These are phyloP conservation scores for Listronotus oregonensis DNA, from an alignment of 1,140 invertebrate genomes.

Conservation along the genomic window DNA sequence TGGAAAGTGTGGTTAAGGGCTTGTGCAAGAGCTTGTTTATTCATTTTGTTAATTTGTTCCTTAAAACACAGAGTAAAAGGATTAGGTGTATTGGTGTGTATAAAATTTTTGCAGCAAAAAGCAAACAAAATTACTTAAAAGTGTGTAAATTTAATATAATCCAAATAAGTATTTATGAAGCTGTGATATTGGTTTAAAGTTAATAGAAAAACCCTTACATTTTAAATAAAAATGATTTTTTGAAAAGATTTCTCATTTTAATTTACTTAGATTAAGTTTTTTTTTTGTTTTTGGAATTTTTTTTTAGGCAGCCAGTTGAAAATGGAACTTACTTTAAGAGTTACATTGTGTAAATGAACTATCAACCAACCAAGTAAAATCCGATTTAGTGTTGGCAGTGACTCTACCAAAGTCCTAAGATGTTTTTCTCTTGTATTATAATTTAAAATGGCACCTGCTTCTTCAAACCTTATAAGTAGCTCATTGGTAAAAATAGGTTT, in stretches of 20 bases:
- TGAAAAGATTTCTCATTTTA: slow-evolving; percentile 1
- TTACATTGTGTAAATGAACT: slow-evolving; percentile 71
- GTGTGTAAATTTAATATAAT: too few relatives aligned
- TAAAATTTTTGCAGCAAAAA: too few relatives aligned
- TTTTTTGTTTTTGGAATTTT: not conserved
- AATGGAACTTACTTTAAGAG: slow-evolving; percentile 63
- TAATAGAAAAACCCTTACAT: too few relatives aligned
- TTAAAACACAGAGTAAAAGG: slow-evolving; percentile 52
- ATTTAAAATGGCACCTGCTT: slow-evolving; percentile 80
- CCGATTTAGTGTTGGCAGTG: slow-evolving; percentile 76
- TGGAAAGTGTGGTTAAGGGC: slow-evolving; percentile 86
- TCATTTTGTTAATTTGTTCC: slow-evolving; percentile 88
- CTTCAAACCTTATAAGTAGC: slow-evolving; percentile 84
- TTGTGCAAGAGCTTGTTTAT: slow-evolving; percentile 81
- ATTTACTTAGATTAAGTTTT: not conserved
- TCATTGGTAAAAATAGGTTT: slow-evolving; percentile 86
- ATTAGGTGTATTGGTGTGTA: too few relatives aligned
- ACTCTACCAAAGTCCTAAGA: slow-evolving; percentile 66
- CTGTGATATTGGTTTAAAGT: too few relatives aligned
- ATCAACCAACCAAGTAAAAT: slow-evolving; percentile 81
- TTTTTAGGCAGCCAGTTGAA: slow-evolving; percentile 1
- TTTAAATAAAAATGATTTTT: too few relatives aligned
- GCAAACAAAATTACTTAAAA: too few relatives aligned
- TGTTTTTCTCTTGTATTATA: slow-evolving; percentile 70
- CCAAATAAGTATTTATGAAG: too few relatives aligned